Conservation (phyloP, 1,140 invertebrate species). For the Bombus ignitus region DNA sequence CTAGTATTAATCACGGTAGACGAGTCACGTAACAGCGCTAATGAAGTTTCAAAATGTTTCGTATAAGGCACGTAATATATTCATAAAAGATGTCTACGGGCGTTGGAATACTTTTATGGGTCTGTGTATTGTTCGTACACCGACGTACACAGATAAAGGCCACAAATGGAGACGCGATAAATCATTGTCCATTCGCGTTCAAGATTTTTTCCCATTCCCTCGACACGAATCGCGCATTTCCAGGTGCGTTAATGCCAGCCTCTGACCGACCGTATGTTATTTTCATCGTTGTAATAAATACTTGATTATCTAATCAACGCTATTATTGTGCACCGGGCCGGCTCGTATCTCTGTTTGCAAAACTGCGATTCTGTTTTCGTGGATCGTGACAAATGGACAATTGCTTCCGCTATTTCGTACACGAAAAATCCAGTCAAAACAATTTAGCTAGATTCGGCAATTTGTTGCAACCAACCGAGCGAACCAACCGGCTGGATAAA, state of each 20-base stretch:
- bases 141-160: constrained; percentile 14
- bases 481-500: neutral
- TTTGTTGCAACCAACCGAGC: neutral
- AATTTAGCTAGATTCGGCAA: neutral
- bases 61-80: neutral
- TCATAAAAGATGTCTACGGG: neutral
- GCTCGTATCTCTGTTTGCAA: constrained; percentile 17
- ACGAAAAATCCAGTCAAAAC: constrained; percentile 11
- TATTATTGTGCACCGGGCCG: constrained; percentile 3
- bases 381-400: neutral
- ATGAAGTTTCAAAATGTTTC: neutral
- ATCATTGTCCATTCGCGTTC: constrained; percentile 33
- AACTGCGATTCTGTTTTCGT: neutral
- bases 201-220: constrained; percentile 1
- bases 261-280: neutral
- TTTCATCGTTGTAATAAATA: constrained; percentile 36
- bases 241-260: neutral
- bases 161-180: constrained; percentile 46
- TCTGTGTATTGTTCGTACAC: neutral
- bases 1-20: too few relatives aligned
- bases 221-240: neutral
- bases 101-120: neutral
- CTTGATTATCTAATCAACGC: constrained; percentile 46
- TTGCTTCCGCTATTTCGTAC: constrained; percentile 6
- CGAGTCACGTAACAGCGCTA: too few relatives aligned